Evolutionary conservation across 2,113 vertebrate genomes (phyloP), one percentile per base, ranked within the genome.

Genomic region (Stegostoma tigrinum): DNA sequence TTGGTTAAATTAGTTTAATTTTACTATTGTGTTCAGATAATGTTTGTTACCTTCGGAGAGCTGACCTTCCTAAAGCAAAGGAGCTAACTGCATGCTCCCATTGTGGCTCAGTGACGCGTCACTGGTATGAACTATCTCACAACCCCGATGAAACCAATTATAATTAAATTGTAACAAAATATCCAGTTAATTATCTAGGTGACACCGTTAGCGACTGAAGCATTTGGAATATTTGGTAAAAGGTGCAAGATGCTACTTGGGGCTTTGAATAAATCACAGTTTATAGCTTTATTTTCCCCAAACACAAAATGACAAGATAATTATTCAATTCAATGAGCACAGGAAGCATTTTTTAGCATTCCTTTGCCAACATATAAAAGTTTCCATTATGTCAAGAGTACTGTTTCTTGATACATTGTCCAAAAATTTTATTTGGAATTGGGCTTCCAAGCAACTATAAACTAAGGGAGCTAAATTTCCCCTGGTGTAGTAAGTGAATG

Each of bases 101-200:
- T 93, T n/a, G 61, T 38, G 21, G 55, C 17, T 55, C 55, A 34
- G 38, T 66, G 61, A 67, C 21, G 21, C 19, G 38, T 93, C 87
- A 90, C 52, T 34, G 30, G 87, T 5, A 42, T 21, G 21, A 45
- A 5, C n/a, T 21, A 42, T 83, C 80, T 27, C 52, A 61, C 87
- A 34, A 5, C 61, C 89, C 89, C n/a, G 38, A 42, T 67, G 61
- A 93, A 38, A 93, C 12, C 87, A 91, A 66, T 93, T 93, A 93
- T 67, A 93, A 93, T 93, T 66, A 67, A 66, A 93, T 61, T 66
- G 61, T 23, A 93, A 67, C 61, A 66, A 93, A 93, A 93, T 91
- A 34, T 66, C 89, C 66, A 67, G 67, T 64, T 91, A 91, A 91
- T 93, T 93, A 93, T n/a, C 61, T 23, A 21, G 80, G 17, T 15